Conservation (phyloP, 2,797 vertebrate genomes). For the Myotis vivesi region DNA sequence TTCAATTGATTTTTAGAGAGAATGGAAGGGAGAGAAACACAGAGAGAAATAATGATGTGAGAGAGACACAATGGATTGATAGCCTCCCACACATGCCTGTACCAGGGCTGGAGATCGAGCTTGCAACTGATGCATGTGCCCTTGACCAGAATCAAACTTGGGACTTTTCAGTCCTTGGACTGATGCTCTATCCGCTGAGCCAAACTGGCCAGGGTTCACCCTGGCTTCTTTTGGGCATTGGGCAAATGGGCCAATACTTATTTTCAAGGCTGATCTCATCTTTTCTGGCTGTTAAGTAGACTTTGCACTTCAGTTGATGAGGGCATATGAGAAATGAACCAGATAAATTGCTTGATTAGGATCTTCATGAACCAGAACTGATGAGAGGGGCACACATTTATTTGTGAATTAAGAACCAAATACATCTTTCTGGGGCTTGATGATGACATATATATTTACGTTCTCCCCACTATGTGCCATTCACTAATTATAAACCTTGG, state of each 20-base stretch:
- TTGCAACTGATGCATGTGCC: no score
- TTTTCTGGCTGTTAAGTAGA: slow-evolving; percentile 65
- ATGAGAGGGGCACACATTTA: slow-evolving; percentile 67
- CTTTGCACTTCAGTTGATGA: slow-evolving; percentile 71
- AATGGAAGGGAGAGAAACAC: no score
- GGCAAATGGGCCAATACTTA: slow-evolving; percentile 49
- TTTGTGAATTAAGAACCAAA: slow-evolving; percentile 72
- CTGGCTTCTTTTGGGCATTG: slow-evolving; percentile 47
- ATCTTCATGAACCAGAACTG: slow-evolving; percentile 74
- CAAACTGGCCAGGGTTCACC: background rate
- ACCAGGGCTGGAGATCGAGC: no score
- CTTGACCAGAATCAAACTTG: no score
- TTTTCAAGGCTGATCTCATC: slow-evolving; percentile 73
- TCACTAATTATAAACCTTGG: background rate
- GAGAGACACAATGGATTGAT: no score
- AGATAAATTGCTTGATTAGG: slow-evolving; percentile 77
- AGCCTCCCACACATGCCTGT: no score
- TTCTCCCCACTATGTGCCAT: background rate
- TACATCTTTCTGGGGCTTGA: slow-evolving; percentile 46
- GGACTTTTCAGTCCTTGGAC: no score
- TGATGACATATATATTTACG: background rate
- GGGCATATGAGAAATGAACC: slow-evolving; percentile 73
- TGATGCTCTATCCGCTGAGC: no score
- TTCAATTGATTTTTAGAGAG: no score
- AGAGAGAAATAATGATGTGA: no score